Percentiles rank a stretch among this genome's conserved stretches.
phyloP scores from a whole-genome alignment of 23 tunicate species.

The Botrylloides violaceus region DNA sequence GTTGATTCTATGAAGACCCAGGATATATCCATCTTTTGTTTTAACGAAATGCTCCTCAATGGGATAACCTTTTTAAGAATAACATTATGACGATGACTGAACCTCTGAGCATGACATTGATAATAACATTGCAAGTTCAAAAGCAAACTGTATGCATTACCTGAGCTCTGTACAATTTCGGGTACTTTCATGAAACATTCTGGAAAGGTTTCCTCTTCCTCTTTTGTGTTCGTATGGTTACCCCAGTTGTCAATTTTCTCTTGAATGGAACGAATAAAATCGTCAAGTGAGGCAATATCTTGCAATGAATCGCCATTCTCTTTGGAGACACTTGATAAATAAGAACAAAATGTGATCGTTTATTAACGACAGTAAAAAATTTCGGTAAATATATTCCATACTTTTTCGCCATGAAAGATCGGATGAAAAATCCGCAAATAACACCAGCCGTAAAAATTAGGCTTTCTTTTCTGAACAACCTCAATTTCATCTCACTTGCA shows the following conservation, averaged over 20 bases:
- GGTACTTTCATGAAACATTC: conserved; percentile 24
- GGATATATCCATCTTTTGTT: conserved; percentile 86
- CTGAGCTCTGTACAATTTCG: conserved; percentile 2
- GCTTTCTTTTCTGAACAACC: conserved; percentile 13
- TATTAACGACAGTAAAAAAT: not conserved
- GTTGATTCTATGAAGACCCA: conserved; percentile 52
- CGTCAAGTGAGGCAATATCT: conserved; percentile 1
- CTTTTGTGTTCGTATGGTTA: not conserved
- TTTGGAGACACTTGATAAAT: not conserved
- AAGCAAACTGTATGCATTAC: not conserved
- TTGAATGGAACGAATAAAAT: not conserved
- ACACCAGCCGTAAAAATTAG: conserved; percentile 13
- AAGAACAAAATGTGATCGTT: not conserved
- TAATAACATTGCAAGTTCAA: not conserved
- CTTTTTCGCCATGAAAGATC: conserved; percentile 16
- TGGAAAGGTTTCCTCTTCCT: not conserved
- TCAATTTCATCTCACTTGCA: not conserved
- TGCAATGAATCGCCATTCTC: not conserved
- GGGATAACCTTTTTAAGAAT: conserved; percentile 41
- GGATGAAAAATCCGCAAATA: conserved; percentile 21
- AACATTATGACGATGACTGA: not conserved
- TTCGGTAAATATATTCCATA: not conserved
- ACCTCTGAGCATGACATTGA: not conserved
- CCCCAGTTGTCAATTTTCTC: conserved; percentile 6
- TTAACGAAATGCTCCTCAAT: conserved; percentile 49